These are phyloP conservation scores for Ectemnius lituratus DNA, from an alignment of 2,888 invertebrate species.

Conservation along the genomic window DNA sequence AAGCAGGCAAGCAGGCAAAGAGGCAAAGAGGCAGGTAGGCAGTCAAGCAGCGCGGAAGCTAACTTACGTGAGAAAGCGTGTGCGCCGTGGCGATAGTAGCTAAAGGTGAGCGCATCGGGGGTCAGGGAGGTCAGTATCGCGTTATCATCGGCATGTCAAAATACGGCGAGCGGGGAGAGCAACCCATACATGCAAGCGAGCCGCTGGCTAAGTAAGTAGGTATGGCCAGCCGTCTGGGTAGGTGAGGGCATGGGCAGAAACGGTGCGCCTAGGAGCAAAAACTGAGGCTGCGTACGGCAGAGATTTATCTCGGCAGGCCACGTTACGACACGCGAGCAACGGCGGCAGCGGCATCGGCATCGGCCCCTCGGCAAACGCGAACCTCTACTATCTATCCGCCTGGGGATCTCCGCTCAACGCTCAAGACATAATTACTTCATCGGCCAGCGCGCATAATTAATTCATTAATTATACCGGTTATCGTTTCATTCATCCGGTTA, in stretches of 20 bases:
- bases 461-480: constrained; percentile 25
- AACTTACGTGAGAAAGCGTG: constrained; percentile 58
- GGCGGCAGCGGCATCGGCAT: too few species aligned
- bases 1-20: constrained; percentile 7
- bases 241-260: not conserved
- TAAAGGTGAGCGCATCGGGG: constrained; percentile 62
- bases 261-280: not conserved
- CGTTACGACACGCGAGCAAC: constrained; percentile 3
- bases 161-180: constrained; percentile 11
- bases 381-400: constrained; percentile 29
- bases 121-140: constrained; percentile 66
- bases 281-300: not conserved
- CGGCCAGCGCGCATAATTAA: constrained; percentile 29
- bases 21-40: not conserved
- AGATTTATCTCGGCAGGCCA: constrained; percentile 11
- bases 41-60: constrained; percentile 33
- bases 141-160: constrained; percentile 61
- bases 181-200: not conserved
- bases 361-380: constrained; percentile 14
- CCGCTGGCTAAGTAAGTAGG: not conserved
- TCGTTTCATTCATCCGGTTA: not conserved
- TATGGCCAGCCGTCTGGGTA: constrained; percentile 6
- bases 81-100: constrained; percentile 50
- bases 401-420: not conserved
- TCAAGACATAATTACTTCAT: constrained; percentile 16